These are phyloP conservation scores for Lucinisca nassula DNA, from an alignment of 2,888 invertebrate genomes.

Conservation along the genomic window DNA sequence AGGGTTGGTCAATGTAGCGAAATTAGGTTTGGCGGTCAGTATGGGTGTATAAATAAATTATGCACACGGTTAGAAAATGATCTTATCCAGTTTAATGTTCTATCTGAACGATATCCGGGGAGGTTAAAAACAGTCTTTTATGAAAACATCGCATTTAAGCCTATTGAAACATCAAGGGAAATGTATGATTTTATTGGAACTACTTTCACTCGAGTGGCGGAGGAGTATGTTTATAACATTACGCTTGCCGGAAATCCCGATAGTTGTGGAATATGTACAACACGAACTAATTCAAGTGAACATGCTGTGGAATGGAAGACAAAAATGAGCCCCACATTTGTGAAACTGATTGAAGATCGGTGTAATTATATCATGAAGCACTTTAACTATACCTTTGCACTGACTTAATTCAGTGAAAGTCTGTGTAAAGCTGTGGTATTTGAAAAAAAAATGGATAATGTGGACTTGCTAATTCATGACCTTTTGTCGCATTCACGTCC, in stretches of 20 bases:
- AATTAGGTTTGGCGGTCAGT: not conserved
- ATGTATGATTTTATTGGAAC: constrained; percentile 24
- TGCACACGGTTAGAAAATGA: constrained; percentile 9
- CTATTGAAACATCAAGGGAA: not conserved
- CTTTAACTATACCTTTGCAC: not conserved
- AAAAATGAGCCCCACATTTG: not conserved
- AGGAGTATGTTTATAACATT: constrained; percentile 15
- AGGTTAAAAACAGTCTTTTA: not conserved
- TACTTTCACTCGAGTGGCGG: not conserved
- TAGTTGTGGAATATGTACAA: not conserved
- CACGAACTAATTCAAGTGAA: not conserved
- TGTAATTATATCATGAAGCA: constrained; percentile 13
- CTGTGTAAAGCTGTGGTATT: too few species aligned
- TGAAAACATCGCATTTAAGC: constrained; percentile 1
- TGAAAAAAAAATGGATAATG: too few species aligned
- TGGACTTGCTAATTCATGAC: too few species aligned
- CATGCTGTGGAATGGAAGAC: not conserved
- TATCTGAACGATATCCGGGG: not conserved
- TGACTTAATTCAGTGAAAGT: too few species aligned
- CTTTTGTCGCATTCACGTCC: too few species aligned
- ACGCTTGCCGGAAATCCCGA: not conserved
- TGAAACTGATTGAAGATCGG: not conserved
- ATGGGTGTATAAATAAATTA: constrained; percentile 5
- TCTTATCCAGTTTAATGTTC: not conserved
- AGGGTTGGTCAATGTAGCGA: not conserved